phyloP scores from a whole-genome alignment of 1,140 invertebrate species.

The Drosophila nikananu region DNA sequence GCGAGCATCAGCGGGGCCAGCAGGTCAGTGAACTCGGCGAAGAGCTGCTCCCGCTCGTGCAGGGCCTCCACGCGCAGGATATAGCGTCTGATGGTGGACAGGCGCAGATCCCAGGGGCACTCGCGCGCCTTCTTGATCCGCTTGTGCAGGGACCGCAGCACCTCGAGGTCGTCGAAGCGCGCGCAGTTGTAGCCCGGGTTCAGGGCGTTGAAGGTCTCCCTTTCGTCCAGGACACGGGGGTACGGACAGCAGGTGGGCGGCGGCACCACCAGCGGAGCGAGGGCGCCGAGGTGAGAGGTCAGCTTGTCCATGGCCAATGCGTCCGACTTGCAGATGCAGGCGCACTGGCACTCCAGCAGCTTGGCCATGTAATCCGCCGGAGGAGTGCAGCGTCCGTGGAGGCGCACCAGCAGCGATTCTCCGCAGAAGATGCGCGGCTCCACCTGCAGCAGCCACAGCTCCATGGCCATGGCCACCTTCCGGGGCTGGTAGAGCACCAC shows the following conservation, averaged over 20 bases:
- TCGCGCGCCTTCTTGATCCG: constrained; percentile 62
- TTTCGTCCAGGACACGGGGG: constrained; percentile 60
- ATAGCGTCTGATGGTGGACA: constrained; percentile 50
- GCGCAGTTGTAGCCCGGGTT: constrained; percentile 70
- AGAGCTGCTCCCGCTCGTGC: constrained; percentile 37
- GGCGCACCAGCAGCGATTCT: constrained; percentile 55
- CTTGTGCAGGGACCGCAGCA: constrained; percentile 49
- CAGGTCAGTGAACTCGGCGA: constrained; percentile 22
- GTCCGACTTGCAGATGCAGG: constrained; percentile 52
- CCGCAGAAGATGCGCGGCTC: constrained; percentile 66
- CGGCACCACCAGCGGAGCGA: constrained; percentile 51
- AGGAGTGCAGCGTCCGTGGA: constrained; percentile 61
- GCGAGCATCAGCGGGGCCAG: constrained; percentile 21
- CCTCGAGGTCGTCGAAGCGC: constrained; percentile 74
- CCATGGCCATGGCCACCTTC: constrained; percentile 54
- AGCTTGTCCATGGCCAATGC: constrained; percentile 28
- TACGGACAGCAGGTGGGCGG: constrained; percentile 68
- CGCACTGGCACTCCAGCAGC: constrained; percentile 37
- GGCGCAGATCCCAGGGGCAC: constrained; percentile 46
- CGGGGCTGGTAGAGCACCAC: constrained; percentile 71
- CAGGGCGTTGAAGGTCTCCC: constrained; percentile 63
- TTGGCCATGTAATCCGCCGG: constrained; percentile 61
- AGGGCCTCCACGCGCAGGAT: constrained; percentile 50
- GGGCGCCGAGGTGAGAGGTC: constrained; percentile 29
- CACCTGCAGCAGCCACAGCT: constrained; percentile 65